phyloP scores from a whole-genome alignment of 2,113 vertebrate genomes.

The Charadrius vociferus region DNA sequence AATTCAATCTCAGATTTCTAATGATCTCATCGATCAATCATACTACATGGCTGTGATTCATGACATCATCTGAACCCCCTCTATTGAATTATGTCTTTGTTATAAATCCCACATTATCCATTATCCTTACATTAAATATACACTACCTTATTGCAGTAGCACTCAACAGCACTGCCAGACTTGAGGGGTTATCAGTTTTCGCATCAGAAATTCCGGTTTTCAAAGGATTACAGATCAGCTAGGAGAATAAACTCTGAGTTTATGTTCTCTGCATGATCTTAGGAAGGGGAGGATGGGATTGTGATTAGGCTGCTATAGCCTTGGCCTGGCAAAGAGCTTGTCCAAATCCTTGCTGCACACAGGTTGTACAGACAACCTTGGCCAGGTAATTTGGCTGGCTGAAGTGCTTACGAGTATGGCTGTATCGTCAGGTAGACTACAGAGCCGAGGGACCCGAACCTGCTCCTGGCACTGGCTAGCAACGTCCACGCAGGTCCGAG shows the following conservation, averaged over 20 bases:
- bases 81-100: constrained; percentile 54
- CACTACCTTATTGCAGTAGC: not conserved
- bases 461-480: not conserved
- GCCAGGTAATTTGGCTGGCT: not conserved
- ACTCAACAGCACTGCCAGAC: not conserved
- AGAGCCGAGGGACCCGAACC: not conserved
- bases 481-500: accelerated
- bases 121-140: constrained; percentile 17
- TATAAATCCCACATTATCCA: constrained; percentile 32
- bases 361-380: not conserved
- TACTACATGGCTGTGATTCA: not conserved
- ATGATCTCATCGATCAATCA: constrained; percentile 68
- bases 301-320: not conserved
- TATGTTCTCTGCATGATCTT: not conserved
- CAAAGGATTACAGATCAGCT: not conserved
- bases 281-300: not conserved
- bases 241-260: not conserved
- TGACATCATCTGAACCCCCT: not conserved
- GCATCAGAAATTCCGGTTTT: not conserved
- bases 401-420: not conserved
- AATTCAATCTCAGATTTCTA: constrained; percentile 50
- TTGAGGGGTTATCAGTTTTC: not conserved
- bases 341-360: not conserved
- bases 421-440: not conserved
- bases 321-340: not conserved